phyloP scores from a whole-genome alignment of 1,140 invertebrate species.

The Tetragnatha versicolor region DNA sequence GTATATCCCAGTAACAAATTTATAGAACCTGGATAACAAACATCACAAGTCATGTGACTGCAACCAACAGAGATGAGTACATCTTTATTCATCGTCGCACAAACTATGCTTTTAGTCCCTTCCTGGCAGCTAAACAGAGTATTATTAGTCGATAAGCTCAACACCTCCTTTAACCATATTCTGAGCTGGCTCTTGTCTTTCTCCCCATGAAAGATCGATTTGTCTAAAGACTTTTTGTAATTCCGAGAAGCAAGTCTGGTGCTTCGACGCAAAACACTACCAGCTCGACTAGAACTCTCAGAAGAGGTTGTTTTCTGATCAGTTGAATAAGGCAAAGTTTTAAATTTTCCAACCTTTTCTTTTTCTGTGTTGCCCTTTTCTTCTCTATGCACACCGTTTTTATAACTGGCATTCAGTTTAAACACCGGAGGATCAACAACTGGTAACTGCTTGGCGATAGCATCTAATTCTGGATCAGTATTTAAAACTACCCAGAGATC shows the following conservation, averaged over 20 bases:
- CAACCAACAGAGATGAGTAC: conserved; percentile 45
- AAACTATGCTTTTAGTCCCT: conserved; percentile 29
- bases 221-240: neutral
- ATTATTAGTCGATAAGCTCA: conserved; percentile 25
- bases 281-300: neutral
- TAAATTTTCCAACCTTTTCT: too few relatives aligned
- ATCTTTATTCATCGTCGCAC: conserved; percentile 35
- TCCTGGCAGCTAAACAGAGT: neutral
- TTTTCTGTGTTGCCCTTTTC: too few relatives aligned
- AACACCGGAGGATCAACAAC: too few relatives aligned
- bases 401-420: too few relatives aligned
- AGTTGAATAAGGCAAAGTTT: too few relatives aligned
- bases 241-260: neutral
- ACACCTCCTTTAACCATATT: conserved; percentile 29
- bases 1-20: conserved; percentile 41
- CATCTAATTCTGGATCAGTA: neutral
- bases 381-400: too few relatives aligned
- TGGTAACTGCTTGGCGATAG: neutral
- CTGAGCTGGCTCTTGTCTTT: conserved; percentile 7
- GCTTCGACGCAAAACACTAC: neutral
- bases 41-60: conserved; percentile 47
- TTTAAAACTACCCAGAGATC: neutral
- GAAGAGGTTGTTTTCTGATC: neutral
- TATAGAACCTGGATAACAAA: conserved; percentile 43
- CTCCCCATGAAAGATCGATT: neutral